Conservation (phyloP, 2,888 invertebrate genomes). For the Nasonovia ribisnigri region DNA sequence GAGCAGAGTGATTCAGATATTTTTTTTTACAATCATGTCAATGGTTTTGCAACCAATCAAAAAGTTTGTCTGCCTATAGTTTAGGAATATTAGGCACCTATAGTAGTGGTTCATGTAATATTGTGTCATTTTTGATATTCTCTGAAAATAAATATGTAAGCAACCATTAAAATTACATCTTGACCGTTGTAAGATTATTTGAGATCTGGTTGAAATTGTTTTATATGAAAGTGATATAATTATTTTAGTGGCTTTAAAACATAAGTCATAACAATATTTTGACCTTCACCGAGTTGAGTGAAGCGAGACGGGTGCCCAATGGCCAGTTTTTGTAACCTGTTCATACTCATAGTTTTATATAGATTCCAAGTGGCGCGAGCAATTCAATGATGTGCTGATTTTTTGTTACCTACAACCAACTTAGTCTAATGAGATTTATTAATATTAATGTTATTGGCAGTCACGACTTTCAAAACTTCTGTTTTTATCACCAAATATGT, state of each 20-base stretch:
- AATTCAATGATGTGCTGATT: background rate
- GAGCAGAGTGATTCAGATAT: background rate
- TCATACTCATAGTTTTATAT: background rate
- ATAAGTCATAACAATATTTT: background rate
- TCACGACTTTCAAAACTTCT: background rate
- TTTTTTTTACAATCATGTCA: background rate
- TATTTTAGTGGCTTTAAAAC: background rate
- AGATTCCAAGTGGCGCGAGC: background rate
- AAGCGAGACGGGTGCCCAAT: background rate
- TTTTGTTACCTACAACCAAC: background rate
- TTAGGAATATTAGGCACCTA: background rate
- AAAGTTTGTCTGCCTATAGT: background rate
- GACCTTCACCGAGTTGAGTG: constrained; percentile 11
- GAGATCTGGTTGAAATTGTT: background rate
- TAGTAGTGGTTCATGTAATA: background rate
- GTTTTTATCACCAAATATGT: background rate
- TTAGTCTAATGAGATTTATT: constrained; percentile 13
- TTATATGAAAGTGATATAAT: background rate
- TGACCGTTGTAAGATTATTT: background rate
- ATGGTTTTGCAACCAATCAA: background rate
- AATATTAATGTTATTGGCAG: background rate
- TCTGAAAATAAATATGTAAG: background rate
- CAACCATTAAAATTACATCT: background rate
- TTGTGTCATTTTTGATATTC: background rate
- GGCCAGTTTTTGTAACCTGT: background rate